Evolutionary conservation across 2,888 invertebrate species (phyloP).

Genomic region (Cosmia trapezina): DNA sequence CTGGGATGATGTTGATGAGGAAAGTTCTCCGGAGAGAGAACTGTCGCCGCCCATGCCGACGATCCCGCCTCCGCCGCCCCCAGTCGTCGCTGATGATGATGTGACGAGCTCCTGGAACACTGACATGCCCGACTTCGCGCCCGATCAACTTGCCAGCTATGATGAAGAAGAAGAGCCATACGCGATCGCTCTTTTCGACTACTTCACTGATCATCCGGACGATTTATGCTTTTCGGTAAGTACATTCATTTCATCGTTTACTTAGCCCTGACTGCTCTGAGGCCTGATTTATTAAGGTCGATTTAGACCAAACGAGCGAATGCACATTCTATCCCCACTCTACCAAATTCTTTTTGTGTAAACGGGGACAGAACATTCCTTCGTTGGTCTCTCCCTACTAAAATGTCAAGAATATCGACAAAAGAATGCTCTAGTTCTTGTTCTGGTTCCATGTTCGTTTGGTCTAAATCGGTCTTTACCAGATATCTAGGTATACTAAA

Average conservation of each 20-base stretch:
- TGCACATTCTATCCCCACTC: too few species aligned
- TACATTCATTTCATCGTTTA: conserved; percentile 47
- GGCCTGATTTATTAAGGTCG: conserved; percentile 27
- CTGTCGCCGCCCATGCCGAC: conserved; percentile 95
- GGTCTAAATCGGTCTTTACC: too few species aligned
- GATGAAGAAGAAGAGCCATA: conserved; percentile 90
- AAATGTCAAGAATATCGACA: too few species aligned
- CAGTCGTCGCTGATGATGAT: conserved; percentile 84
- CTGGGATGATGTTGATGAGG: conserved; percentile 78
- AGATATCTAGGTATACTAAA: background rate
- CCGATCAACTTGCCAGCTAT: conserved; percentile 51
- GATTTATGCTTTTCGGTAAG: conserved; percentile 95
- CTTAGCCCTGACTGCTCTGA: background rate
- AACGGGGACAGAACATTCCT: too few species aligned
- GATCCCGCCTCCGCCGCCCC: conserved; percentile 94
- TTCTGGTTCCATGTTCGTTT: too few species aligned
- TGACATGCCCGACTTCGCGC: conserved; percentile 61
- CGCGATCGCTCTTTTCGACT: conserved; percentile 95
- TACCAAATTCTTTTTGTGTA: too few species aligned
- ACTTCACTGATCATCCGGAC: conserved; percentile 93
- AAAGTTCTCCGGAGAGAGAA: conserved; percentile 82
- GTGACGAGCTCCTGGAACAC: conserved; percentile 75
- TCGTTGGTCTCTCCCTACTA: too few species aligned
- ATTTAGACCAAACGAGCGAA: too few species aligned
- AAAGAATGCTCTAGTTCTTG: too few species aligned